Evolutionary conservation across 1,140 invertebrate species (phyloP).

Genomic region (Scaptomyza montana): DNA sequence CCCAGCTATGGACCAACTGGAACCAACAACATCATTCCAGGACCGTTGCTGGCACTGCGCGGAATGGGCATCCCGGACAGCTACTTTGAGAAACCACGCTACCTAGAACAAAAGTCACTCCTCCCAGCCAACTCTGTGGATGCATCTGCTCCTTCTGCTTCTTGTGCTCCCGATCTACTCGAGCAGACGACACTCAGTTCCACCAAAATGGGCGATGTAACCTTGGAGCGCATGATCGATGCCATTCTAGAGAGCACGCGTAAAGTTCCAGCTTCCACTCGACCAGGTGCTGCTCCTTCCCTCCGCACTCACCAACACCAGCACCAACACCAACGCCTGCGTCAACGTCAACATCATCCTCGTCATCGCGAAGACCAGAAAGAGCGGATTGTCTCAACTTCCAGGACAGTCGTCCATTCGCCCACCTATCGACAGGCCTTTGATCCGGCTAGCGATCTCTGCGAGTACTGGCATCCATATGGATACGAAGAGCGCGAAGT

Average conservation of each 20-base stretch:
- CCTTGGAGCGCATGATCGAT: constrained; percentile 82
- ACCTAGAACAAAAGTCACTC: constrained; percentile 54
- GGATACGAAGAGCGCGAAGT: constrained; percentile 66
- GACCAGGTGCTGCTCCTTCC: background rate
- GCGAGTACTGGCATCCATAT: constrained; percentile 58
- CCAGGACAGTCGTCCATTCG: constrained; percentile 37
- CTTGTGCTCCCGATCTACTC: background rate
- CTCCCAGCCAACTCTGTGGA: background rate
- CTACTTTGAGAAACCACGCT: constrained; percentile 82
- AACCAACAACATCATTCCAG: constrained; percentile 56
- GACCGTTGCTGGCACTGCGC: constrained; percentile 72
- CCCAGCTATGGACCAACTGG: constrained; percentile 58
- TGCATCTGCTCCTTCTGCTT: background rate
- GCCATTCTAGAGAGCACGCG: constrained; percentile 78
- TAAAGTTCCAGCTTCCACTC: constrained; percentile 32
- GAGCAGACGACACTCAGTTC: constrained; percentile 64
- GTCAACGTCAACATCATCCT: constrained; percentile 2
- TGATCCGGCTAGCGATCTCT: constrained; percentile 70
- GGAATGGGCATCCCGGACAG: constrained; percentile 78
- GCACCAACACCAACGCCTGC: background rate
- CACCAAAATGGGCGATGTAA: constrained; percentile 77
- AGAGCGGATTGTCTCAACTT: constrained; percentile 21
- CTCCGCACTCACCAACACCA: background rate
- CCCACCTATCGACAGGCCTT: constrained; percentile 69
- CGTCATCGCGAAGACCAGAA: background rate